Base-by-base conservation (phyloP, 2,113 vertebrate species). In the Oophaga pumilio region DNA sequence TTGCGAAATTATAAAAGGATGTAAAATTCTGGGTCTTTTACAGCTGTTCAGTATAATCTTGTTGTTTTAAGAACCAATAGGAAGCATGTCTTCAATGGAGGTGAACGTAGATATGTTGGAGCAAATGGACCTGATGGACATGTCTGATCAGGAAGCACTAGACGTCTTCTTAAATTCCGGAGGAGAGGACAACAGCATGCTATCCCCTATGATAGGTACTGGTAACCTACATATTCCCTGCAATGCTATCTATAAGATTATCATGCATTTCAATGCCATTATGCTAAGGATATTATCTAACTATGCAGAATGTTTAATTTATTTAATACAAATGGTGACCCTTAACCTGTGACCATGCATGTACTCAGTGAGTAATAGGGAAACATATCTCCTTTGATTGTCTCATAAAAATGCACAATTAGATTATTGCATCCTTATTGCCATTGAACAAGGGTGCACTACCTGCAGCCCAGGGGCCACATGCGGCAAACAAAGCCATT, bases 81-180 rank as follows among this genome's bases (percentile, higher is more conserved):
- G 94, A 28, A 96, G 95, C 86, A 96, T 99, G 98, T 99, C 98
- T 0, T 99, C 98, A 85, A 99, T 99, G 98, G 98, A 97, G 89
- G 94, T 96, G 85, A 95, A 95, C 0, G 96, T 99, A 90, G 98
- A 99, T 87, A 92, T 95, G 93, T 91, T 99, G 93, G 98, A 99
- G 89, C 97, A 98, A 90, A 96, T 99, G 96, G 96, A 96, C 0
- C 91, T 99, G 0, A 95, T 96, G 89, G 97, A 98, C 85, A 90
- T 96, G 50, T 97, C 96, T 7, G 98, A 99, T 93, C 97, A 97
- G 87, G 97, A 99, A 91, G 97, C 97, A 18, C 92, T 99, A 0
- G 97, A 99, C 17, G 96, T 98, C 90, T 99, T 99, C 82, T 91
- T 99, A 52, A 97, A 96, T 90, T 98, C 97, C 0, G 93, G 93